phyloP scores from a whole-genome alignment of 1,140 invertebrate genomes.

The Alviniconcha marisindica region DNA sequence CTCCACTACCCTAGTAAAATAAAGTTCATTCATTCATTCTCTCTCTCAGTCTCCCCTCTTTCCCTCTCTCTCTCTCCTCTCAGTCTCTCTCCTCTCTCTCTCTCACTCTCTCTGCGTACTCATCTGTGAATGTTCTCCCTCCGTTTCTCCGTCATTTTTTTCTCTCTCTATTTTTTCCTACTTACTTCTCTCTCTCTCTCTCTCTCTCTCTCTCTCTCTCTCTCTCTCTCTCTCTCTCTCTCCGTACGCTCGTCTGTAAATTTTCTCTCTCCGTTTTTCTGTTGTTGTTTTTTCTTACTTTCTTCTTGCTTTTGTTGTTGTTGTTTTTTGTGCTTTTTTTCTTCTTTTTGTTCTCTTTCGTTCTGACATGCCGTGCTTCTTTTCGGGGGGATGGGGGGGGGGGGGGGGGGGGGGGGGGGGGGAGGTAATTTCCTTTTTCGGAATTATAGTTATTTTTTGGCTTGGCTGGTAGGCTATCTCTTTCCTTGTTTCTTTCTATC shows the following conservation, averaged over 20 bases:
- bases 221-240: not conserved
- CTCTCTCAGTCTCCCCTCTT: no score
- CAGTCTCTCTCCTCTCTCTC: not conserved
- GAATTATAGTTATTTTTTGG: not conserved
- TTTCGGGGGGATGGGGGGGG: not conserved
- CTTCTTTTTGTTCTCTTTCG: not conserved
- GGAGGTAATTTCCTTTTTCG: not conserved
- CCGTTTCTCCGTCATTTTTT: not conserved
- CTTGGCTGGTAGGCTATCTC: no score
- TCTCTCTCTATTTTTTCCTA: not conserved
- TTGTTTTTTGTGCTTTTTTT: not conserved
- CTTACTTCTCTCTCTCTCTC: not conserved
- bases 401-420: not conserved
- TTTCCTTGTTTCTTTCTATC: no score
- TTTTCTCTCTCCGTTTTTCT: not conserved
- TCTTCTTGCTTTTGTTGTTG: not conserved
- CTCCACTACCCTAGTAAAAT: not conserved
- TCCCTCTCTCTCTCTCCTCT: no score
- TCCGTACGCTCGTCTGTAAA: no score
- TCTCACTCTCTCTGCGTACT: not conserved
- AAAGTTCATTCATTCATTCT: no score
- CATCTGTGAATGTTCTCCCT: no score
- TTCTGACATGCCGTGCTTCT: not conserved
- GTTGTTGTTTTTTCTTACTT: not conserved
- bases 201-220: not conserved